Conservation (phyloP, 2,888 invertebrate genomes). For the Caenorhabditis sp. region DNA sequence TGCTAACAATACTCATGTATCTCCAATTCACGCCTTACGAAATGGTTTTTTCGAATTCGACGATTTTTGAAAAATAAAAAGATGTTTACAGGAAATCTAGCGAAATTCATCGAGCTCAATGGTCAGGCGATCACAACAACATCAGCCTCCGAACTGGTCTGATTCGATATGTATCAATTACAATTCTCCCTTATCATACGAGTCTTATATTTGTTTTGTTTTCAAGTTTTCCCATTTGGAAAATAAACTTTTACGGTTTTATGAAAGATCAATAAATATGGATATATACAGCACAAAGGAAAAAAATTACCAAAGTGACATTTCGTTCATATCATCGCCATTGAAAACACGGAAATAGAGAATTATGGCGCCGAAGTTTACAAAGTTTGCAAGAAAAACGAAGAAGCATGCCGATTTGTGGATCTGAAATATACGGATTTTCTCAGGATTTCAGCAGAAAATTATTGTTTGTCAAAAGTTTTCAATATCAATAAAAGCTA, state of each 20-base stretch:
- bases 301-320: constrained; percentile 55
- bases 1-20: constrained; percentile 26
- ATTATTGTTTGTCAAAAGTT: background rate
- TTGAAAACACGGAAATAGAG: constrained; percentile 63
- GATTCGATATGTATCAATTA: background rate
- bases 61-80: background rate
- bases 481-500: background rate
- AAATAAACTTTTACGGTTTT: background rate
- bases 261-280: constrained; percentile 16
- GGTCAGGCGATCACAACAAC: background rate
- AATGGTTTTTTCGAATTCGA: constrained; percentile 23
- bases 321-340: constrained; percentile 56
- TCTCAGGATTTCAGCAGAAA: background rate
- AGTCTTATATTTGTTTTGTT: background rate
- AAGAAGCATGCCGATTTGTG: constrained; percentile 46
- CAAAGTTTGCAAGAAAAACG: constrained; percentile 61
- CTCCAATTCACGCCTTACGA: constrained; percentile 38
- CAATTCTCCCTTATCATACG: background rate
- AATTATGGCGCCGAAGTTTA: constrained; percentile 56
- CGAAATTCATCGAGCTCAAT: background rate
- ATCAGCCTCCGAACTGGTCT: background rate
- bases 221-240: background rate
- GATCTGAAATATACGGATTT: constrained; percentile 46
- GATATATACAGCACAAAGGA: background rate
- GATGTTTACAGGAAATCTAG: background rate